Evolutionary conservation across 1,140 invertebrate species (phyloP), one percentile per base, ranked within the genome.

Genomic region (Lamellibrachia luymesi): DNA sequence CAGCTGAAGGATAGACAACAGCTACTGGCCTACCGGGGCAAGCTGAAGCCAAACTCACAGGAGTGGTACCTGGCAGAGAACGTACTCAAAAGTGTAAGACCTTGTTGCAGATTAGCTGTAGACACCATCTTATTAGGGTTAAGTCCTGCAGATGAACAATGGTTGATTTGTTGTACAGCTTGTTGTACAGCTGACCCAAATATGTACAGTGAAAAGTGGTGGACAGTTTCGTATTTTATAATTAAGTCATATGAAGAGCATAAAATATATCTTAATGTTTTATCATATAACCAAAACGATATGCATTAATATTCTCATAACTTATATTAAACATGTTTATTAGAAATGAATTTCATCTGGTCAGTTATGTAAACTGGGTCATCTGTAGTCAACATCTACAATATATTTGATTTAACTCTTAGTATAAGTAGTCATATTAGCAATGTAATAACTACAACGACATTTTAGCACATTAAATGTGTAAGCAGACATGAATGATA

Each of bases 31-130:
- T 90, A 91, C 90, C 13, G 49, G 38, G 8, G 49, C 25, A 38
- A 91, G 51, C 50, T 93, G 49, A 90, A 92, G 27, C 50, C 27
- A n/a, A 90, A 90, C 38, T 51, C 90, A n/a, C 93, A 91, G 49
- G 93, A 93, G 50, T 93, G 93, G 93, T 51, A 7, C 38, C 91
- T 91, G 8, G 93, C 50, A 17, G 56, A 49, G 17, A 51, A 93
- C 90, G 51, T 93, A 50, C 90, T 93, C n/a, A 93, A 91, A 6
- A 92, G 51, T 50, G 91, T 91, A 91, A 49, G 49, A 51, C 49
- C 38, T 38, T 1, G 91, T 4, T 50, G 49, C 91, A 91, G 51
- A 91, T 91, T 50, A 8, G 13, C 64, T 80, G 27, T 38, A 50
- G 10, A 91, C 91, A 50, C 2, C 8, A 91, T 51, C 4, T 91